Conservation (phyloP, 1,140 invertebrate genomes). For the Drosophila elegans region DNA sequence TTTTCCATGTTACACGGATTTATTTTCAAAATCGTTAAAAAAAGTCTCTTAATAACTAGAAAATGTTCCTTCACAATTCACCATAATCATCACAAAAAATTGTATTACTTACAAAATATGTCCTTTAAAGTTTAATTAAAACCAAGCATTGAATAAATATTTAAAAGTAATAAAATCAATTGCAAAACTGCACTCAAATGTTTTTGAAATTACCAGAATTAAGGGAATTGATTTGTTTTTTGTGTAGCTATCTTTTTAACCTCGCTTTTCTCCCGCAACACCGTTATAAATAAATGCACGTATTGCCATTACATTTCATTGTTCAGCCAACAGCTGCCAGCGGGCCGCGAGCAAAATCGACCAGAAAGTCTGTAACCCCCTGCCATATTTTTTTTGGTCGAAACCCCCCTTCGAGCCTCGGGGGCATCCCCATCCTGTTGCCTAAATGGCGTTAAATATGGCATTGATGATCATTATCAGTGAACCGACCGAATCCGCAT, state of each 20-base stretch:
- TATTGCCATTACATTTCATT: slow-evolving; percentile 78
- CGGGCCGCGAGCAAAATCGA: not conserved
- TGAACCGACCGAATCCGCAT: slow-evolving; percentile 35
- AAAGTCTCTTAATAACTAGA: not conserved
- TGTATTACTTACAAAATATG: no score
- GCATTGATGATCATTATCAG: slow-evolving; percentile 77
- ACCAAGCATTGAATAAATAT: not conserved
- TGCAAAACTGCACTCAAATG: no score
- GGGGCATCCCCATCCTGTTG: slow-evolving; percentile 46
- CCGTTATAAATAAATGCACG: slow-evolving; percentile 78
- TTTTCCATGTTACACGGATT: no score
- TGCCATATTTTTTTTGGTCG: not conserved
- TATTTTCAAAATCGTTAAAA: not conserved
- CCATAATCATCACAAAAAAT: no score
- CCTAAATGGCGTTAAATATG: slow-evolving; percentile 79
- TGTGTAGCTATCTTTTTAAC: not conserved
- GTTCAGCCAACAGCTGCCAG: slow-evolving; percentile 42
- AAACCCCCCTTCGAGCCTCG: not conserved
- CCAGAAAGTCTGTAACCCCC: not conserved
- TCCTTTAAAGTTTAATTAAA: no score
- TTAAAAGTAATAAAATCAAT: no score
- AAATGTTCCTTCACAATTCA: no score
- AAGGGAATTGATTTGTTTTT: slow-evolving; percentile 1
- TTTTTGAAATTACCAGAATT: no score
- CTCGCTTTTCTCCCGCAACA: slow-evolving; percentile 14